Percentiles rank a stretch among this genome's conserved stretches.
Conservation (phyloP, 2,888 invertebrate species). For the Syrphus vitripennis region DNA sequence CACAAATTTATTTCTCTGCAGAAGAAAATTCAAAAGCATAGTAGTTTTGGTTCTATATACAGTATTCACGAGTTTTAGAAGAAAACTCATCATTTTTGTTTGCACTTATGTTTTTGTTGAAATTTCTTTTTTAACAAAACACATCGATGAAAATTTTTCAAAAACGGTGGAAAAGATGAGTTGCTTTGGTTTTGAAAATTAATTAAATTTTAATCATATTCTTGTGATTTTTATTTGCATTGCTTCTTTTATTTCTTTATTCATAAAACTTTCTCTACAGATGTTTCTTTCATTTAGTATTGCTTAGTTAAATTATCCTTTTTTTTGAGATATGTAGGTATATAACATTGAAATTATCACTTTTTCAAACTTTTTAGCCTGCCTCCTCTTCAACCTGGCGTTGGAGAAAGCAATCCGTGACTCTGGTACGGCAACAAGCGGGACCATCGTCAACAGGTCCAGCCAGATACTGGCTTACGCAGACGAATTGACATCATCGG, state of each 20-base stretch:
- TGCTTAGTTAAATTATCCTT: background rate
- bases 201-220: background rate
- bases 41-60: background rate
- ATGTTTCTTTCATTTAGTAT: background rate
- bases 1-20: conserved; percentile 12
- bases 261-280: too few relatives aligned
- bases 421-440: too few relatives aligned
- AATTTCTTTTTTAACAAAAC: background rate
- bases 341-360: too few relatives aligned
- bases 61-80: conserved; percentile 11
- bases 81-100: background rate
- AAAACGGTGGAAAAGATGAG: too few relatives aligned
- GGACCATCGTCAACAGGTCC: too few relatives aligned
- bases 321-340: background rate
- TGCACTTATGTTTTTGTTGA: background rate
- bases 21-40: conserved; percentile 20
- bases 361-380: too few relatives aligned
- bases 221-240: background rate
- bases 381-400: too few relatives aligned
- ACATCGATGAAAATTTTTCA: conserved; percentile 4
- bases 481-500: too few relatives aligned
- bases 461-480: too few relatives aligned
- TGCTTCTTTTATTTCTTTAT: too few relatives aligned
- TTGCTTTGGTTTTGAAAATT: too few relatives aligned
- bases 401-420: too few relatives aligned